These are phyloP conservation scores for Ecdyonurus torrentis DNA, from an alignment of 2,888 invertebrate genomes.

Conservation along the genomic window DNA sequence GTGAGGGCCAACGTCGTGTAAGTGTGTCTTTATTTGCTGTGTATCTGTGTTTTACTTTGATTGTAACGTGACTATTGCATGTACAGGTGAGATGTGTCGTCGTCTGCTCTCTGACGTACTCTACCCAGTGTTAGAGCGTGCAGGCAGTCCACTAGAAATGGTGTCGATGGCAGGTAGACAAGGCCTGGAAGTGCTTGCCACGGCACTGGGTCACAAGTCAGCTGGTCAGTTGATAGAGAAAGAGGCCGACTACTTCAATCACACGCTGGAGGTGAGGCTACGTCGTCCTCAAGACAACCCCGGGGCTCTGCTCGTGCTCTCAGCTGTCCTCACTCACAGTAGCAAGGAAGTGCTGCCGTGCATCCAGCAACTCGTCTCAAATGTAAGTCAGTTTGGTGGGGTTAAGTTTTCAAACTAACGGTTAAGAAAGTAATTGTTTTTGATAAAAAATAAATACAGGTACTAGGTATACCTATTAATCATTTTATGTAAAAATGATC, in stretches of 20 bases:
- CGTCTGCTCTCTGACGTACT: conserved; percentile 45
- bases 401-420: too few species aligned
- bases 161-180: conserved; percentile 15
- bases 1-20: conserved; percentile 36
- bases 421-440: too few species aligned
- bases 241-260: conserved; percentile 59
- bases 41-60: too few species aligned
- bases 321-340: conserved; percentile 53
- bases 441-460: too few species aligned
- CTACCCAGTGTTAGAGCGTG: conserved; percentile 50
- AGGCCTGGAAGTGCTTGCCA: background rate
- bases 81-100: conserved; percentile 34
- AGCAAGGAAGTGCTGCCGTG: conserved; percentile 43
- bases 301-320: conserved; percentile 31
- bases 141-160: conserved; percentile 22
- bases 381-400: too few species aligned
- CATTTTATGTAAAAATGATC: too few species aligned
- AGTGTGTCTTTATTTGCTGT: too few species aligned
- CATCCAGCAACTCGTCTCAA: conserved; percentile 48
- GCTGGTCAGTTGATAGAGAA: conserved; percentile 35
- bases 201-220: conserved; percentile 13
- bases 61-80: conserved; percentile 36
- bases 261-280: conserved; percentile 46
- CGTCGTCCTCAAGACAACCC: conserved; percentile 21
- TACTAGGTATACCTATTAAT: too few species aligned